Evolutionary conservation across 2,888 invertebrate genomes (phyloP), one percentile per base, ranked within the genome.

Genomic region (Heteropelma amictum): DNA sequence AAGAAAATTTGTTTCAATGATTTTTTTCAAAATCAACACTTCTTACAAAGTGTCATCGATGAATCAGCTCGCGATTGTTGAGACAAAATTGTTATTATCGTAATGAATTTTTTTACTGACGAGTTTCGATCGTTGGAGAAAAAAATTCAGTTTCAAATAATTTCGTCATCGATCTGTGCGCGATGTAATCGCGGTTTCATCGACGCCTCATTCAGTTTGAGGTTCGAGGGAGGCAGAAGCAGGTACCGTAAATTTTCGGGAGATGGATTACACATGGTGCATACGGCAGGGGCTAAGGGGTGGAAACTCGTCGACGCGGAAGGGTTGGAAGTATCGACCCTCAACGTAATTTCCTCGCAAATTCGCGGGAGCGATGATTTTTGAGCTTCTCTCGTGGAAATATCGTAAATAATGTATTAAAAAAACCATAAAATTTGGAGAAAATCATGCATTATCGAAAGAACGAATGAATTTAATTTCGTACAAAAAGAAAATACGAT

Each of bases 271-370:
- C n/a, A n/a, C n/a, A n/a, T n/a, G n/a, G 12, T 49, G 17, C 35
- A 14, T 40, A 14, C 45, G 33, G 10, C 26, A 47, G 56, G 17
- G 33, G 64, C 35, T 72, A 28, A 6, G n/a, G 42, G 28, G 60
- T n/a, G n/a, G n/a, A n/a, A n/a, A n/a, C n/a, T n/a, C n/a, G 51
- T 63, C 21, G 30, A 23, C 53, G 53, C 33, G 53, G 26, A 58
- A 23, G 42, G 71, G 58, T 72, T 10, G 60, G 7, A 53, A 65
- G 4, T 42, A 26, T 64, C 71, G 71, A 35, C 35, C 42, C 51
- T 72, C 58, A 65, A 72, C 64, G 64, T 72, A 45, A 51, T 67
- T 53, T 72, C 53, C 42, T 67, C 65, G 60, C 58, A 60, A 47
- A 60, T 30, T 14, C 53, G 60, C 47, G 33, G 60, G 67, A 19